phyloP scores from a whole-genome alignment of 2,797 vertebrate genomes.

The Lepidocolaptes lacrymiger region DNA sequence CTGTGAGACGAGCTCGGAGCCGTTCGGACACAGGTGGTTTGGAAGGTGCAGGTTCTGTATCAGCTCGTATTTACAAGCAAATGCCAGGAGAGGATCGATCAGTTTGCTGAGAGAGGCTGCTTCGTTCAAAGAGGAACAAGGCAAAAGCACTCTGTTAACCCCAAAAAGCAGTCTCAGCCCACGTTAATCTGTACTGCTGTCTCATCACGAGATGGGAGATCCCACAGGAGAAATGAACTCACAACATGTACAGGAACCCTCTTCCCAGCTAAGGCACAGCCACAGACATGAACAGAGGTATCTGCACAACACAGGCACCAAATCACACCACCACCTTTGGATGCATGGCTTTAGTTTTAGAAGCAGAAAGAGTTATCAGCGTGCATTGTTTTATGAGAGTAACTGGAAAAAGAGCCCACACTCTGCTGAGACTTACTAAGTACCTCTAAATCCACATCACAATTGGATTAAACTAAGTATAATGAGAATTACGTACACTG shows the following conservation, averaged over 20 bases:
- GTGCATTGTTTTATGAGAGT: not conserved
- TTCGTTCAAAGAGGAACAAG: not conserved
- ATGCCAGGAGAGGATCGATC: not conserved
- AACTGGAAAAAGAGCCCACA: not conserved
- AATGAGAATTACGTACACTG: slow-evolving; percentile 32
- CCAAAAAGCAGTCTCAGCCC: not conserved
- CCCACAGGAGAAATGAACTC: not conserved
- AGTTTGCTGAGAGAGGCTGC: not conserved
- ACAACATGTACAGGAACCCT: not conserved
- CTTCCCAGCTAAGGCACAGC: not conserved
- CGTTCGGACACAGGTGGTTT: accelerated
- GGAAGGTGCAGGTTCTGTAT: not conserved
- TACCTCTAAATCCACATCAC: slow-evolving; percentile 46
- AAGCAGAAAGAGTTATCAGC: not conserved
- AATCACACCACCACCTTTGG: not conserved
- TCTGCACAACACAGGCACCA: not conserved
- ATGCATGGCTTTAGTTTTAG: not conserved
- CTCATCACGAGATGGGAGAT: not conserved
- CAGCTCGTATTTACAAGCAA: not conserved
- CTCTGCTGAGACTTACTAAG: slow-evolving; percentile 11
- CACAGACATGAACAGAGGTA: not conserved
- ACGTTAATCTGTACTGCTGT: not conserved
- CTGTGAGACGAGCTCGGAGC: not conserved
- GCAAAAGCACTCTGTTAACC: not conserved
- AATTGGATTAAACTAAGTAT: slow-evolving; percentile 64